Percentiles rank a stretch among this genome's conserved stretches.
phyloP scores from a whole-genome alignment of 2,888 invertebrate species.

The Allacma fusca region DNA sequence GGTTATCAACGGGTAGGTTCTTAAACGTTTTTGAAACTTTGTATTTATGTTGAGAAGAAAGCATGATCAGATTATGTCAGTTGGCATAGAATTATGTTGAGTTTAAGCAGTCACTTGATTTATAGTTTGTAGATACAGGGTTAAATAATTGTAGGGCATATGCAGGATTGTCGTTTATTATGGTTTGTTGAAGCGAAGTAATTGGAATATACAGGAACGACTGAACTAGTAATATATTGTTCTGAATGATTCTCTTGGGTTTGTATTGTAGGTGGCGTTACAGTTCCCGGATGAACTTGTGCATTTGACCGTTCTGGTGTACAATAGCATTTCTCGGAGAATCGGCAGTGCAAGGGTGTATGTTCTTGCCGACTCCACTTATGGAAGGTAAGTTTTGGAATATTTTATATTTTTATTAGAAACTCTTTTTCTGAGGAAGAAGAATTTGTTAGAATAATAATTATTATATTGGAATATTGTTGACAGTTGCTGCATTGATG shows the following conservation, averaged over 20 bases:
- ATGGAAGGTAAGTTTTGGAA: slow-evolving; percentile 80
- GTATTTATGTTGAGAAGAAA: background rate
- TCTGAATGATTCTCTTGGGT: background rate
- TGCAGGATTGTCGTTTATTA: too few relatives aligned
- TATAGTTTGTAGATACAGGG: too few relatives aligned
- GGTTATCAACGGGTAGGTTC: slow-evolving; percentile 73
- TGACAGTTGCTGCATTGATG: slow-evolving; percentile 88
- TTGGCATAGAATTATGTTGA: too few relatives aligned
- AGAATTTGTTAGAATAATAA: too few relatives aligned
- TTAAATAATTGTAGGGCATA: too few relatives aligned
- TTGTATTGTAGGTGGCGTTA: slow-evolving; percentile 76
- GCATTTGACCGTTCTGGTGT: slow-evolving; percentile 74
- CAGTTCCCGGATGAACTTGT: slow-evolving; percentile 90
- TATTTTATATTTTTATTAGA: slow-evolving; percentile 18
- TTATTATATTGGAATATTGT: too few relatives aligned
- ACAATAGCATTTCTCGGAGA: slow-evolving; percentile 67
- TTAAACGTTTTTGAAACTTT: background rate
- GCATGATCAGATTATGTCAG: background rate
- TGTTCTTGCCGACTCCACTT: slow-evolving; percentile 89
- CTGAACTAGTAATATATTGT: background rate
- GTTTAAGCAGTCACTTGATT: too few relatives aligned
- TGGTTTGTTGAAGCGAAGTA: too few relatives aligned
- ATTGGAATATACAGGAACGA: too few relatives aligned
- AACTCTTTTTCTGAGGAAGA: background rate
- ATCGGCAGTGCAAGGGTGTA: slow-evolving; percentile 72